phyloP scores from a whole-genome alignment of 23 tunicate species.

The Styela clava region DNA sequence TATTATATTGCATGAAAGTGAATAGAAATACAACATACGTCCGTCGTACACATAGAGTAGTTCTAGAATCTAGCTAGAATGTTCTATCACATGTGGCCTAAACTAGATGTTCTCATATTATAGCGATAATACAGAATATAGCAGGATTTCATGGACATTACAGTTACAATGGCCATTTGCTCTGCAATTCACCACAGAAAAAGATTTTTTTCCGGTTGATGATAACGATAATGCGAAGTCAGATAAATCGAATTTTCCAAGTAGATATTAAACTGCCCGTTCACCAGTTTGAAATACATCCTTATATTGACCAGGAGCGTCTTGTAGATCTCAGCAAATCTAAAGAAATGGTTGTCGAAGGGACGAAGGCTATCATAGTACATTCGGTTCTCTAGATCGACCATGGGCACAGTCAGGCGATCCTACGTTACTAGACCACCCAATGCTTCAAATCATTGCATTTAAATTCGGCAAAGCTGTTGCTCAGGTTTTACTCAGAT shows the following conservation, averaged over 20 bases:
- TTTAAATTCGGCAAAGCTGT: neutral
- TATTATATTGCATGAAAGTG: too few species aligned
- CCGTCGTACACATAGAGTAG: too few species aligned
- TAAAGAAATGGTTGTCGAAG: neutral
- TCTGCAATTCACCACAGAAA: neutral
- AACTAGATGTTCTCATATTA: too few species aligned
- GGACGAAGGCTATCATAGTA: too few species aligned
- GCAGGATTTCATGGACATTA: too few species aligned
- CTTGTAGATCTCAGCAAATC: neutral
- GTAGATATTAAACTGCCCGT: conserved; percentile 32
- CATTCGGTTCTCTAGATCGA: conserved; percentile 16
- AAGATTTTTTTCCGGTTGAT: conserved; percentile 13
- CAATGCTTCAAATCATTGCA: neutral
- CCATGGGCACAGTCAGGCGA: conserved; percentile 15
- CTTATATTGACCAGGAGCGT: conserved; percentile 21
- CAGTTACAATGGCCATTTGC: conserved; percentile 29
- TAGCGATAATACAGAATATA: too few species aligned
- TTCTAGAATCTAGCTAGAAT: too few species aligned
- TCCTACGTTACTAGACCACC: neutral
- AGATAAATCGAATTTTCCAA: conserved; percentile 22
- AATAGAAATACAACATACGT: too few species aligned
- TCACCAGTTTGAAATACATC: conserved; percentile 52
- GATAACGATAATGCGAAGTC: conserved; percentile 14
- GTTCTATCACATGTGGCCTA: too few species aligned
- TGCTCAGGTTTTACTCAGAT: conserved; percentile 28